These are phyloP conservation scores for Oryctolagus cuniculus DNA, from an alignment of 2,113 vertebrate genomes.

Conservation along the genomic window DNA sequence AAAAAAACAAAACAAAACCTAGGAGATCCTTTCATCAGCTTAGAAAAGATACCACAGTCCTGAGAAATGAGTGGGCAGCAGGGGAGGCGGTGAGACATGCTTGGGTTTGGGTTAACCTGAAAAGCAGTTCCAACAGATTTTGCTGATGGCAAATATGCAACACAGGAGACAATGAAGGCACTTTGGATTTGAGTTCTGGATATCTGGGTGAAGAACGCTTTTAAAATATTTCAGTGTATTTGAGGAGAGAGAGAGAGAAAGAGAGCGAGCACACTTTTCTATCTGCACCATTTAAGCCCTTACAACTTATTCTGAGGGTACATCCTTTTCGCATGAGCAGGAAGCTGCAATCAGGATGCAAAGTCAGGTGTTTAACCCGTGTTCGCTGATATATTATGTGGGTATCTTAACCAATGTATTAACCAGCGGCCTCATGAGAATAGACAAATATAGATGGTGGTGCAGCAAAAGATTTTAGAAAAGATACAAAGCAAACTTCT, in stretches of 20 bases:
- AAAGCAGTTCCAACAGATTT: neutral
- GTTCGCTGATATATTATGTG: too few relatives aligned
- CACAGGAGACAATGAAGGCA: neutral
- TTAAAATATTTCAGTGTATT: too few relatives aligned
- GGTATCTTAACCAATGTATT: too few relatives aligned
- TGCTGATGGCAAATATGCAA: too few relatives aligned
- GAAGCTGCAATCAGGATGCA: too few relatives aligned
- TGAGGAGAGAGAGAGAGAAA: too few relatives aligned
- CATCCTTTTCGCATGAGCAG: too few relatives aligned
- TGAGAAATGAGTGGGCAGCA: neutral
- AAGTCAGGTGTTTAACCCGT: too few relatives aligned
- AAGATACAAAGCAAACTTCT: neutral
- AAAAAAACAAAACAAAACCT: too few relatives aligned
- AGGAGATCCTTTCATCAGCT: neutral
- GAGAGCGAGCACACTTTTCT: too few relatives aligned
- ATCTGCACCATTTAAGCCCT: too few relatives aligned
- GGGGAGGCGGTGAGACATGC: neutral
- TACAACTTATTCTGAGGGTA: too few relatives aligned
- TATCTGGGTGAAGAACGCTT: neutral
- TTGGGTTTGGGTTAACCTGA: neutral
- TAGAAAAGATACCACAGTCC: neutral
- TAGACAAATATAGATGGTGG: rapidly evolving
- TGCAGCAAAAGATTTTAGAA: neutral
- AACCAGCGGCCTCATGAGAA: neutral
- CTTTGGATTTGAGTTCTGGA: neutral